phyloP scores from a whole-genome alignment of 2,797 vertebrate species.

The Neolamprologus multifasciatus region DNA sequence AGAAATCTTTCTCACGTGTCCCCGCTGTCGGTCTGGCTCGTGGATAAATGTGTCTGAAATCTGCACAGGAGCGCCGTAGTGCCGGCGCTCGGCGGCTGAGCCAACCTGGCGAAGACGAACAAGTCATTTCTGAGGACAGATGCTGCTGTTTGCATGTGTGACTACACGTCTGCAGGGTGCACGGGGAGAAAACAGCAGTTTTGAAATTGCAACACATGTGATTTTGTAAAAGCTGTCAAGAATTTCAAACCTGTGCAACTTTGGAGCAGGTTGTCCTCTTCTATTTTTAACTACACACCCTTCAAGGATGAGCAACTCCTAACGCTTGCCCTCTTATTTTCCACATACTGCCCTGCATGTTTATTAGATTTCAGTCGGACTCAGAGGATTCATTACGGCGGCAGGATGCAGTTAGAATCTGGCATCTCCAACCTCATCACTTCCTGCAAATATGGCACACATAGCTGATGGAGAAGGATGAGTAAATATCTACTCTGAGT shows the following conservation, averaged over 20 bases:
- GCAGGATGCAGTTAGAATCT: background rate
- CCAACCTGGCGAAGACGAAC: background rate
- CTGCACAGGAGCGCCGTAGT: background rate
- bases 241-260: background rate
- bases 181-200: background rate
- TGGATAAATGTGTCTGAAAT: background rate
- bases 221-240: background rate
- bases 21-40: background rate
- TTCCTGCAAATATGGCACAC: background rate
- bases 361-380: background rate
- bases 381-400: fast-evolving
- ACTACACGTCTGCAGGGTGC: background rate
- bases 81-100: background rate
- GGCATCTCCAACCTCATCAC: background rate
- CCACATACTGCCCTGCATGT: background rate
- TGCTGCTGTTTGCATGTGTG: background rate
- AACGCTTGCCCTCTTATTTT: background rate
- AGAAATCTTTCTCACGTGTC: background rate
- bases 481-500: background rate
- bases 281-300: background rate
- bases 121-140: background rate
- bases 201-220: background rate
- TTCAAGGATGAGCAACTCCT: background rate
- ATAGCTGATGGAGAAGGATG: background rate
- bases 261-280: background rate